A percentile compares a stretch with the other conserved stretches of the same genome.
Conservation (phyloP, 2,113 vertebrate genomes). For the Lamprologus callipterus region DNA sequence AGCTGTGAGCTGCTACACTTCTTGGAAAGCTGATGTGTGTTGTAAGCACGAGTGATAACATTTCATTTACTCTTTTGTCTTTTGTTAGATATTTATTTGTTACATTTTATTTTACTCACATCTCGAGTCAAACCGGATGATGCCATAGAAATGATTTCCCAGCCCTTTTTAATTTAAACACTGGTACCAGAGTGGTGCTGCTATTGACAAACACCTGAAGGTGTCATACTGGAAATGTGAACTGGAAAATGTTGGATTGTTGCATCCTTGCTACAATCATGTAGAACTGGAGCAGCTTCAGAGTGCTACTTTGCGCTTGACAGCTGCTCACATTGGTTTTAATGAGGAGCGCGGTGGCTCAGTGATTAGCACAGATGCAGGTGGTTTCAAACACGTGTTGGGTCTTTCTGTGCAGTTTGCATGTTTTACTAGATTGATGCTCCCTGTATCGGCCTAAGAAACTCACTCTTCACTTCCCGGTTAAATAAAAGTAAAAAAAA, state of each 20-base stretch:
- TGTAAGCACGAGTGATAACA: not conserved
- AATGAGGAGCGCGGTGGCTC: rapidly evolving
- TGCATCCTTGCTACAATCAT: not conserved
- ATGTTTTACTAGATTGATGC: not conserved
- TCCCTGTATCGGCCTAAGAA: not conserved
- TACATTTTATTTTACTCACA: not conserved
- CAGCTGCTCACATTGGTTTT: not conserved
- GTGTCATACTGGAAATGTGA: not conserved
- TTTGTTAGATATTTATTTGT: not conserved
- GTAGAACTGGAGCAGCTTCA: not conserved
- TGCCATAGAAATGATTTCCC: not conserved
- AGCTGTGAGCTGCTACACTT: not conserved
- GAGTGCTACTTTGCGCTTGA: not conserved
- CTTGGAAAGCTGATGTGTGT: not conserved
- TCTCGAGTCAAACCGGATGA: rapidly evolving
- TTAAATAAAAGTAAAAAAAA: not conserved
- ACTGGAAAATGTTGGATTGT: not conserved
- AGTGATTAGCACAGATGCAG: not conserved
- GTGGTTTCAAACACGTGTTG: rapidly evolving
- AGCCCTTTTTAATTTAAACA: not conserved
- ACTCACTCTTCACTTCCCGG: not conserved
- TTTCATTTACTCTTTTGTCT: not conserved
- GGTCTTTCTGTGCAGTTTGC: not conserved
- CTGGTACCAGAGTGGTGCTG: not conserved
- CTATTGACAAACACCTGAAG: not conserved